Conservation (phyloP, 2,797 vertebrate genomes). For the Adrianichthys oophorus region DNA sequence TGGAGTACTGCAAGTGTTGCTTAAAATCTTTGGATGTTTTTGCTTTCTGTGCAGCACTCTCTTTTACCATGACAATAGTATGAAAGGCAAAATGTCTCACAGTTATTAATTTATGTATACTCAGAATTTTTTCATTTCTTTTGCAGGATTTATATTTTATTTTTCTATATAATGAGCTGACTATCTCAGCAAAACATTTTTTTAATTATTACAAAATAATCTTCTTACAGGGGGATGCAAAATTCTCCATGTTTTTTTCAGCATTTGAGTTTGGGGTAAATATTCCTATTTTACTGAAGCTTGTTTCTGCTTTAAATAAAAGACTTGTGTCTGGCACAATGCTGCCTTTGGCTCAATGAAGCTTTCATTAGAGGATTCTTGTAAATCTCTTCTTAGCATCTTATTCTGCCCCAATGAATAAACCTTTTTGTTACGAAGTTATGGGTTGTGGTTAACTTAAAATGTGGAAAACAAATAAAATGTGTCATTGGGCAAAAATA, state of each 20-base stretch:
- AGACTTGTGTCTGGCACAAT: background rate
- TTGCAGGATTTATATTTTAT: conserved; percentile 20
- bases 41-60: conserved; percentile 6
- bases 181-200: conserved; percentile 29
- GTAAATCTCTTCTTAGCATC: conserved; percentile 9
- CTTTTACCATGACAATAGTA: conserved; percentile 11
- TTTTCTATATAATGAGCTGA: conserved; percentile 37
- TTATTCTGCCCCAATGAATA: conserved; percentile 3
- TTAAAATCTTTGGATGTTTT: conserved; percentile 11
- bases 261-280: conserved; percentile 27
- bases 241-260: conserved; percentile 24
- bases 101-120: conserved; percentile 21
- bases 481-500: conserved; percentile 15
- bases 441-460: conserved; percentile 6
- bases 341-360: background rate
- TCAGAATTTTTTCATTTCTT: conserved; percentile 33
- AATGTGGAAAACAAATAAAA: conserved; percentile 18
- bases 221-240: conserved; percentile 24
- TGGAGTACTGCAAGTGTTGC: conserved; percentile 14
- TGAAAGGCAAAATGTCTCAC: conserved; percentile 14
- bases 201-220: conserved; percentile 1
- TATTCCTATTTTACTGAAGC: conserved; percentile 5
- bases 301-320: conserved; percentile 10
- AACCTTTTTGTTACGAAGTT: conserved; percentile 2
- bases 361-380: conserved; percentile 7